phyloP scores from a whole-genome alignment of 2,113 vertebrate genomes.

The Labeo rohita region DNA sequence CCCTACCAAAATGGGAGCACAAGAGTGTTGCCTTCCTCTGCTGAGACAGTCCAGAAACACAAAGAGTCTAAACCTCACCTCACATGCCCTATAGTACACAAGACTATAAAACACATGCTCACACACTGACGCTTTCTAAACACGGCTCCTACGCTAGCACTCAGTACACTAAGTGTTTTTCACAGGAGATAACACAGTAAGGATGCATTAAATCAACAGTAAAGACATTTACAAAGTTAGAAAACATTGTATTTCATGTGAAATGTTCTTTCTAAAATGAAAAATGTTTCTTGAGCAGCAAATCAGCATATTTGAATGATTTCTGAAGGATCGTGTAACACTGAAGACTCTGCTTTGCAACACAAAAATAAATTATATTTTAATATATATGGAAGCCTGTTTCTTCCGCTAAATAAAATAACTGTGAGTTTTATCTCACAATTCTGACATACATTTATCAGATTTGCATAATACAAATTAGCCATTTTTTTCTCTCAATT shows the following conservation, averaged over 20 bases:
- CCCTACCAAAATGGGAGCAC: conserved; percentile 39
- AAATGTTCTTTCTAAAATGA: not conserved
- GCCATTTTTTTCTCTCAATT: too few species aligned
- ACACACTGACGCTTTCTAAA: not conserved
- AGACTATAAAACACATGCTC: conserved; percentile 20
- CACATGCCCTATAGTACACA: conserved; percentile 25
- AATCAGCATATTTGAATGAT: not conserved
- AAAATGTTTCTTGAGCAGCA: not conserved
- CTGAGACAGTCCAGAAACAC: conserved; percentile 31
- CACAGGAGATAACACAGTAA: not conserved
- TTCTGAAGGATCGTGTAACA: not conserved
- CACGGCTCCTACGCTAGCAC: not conserved
- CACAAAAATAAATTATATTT: not conserved
- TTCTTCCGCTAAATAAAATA: too few species aligned
- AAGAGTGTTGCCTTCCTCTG: conserved; percentile 30
- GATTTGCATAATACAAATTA: too few species aligned
- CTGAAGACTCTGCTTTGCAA: not conserved
- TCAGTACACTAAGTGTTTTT: not conserved
- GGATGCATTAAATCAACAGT: not conserved
- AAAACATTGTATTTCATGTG: not conserved
- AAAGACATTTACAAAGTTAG: not conserved
- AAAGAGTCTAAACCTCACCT: conserved; percentile 16
- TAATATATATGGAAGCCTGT: not conserved
- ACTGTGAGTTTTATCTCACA: too few species aligned
- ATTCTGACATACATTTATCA: too few species aligned